A percentile compares a stretch with the other conserved stretches of the same genome.
Evolutionary conservation across 2,797 vertebrate species (phyloP).

Genomic region (Percopsis omiscomaycus): DNA sequence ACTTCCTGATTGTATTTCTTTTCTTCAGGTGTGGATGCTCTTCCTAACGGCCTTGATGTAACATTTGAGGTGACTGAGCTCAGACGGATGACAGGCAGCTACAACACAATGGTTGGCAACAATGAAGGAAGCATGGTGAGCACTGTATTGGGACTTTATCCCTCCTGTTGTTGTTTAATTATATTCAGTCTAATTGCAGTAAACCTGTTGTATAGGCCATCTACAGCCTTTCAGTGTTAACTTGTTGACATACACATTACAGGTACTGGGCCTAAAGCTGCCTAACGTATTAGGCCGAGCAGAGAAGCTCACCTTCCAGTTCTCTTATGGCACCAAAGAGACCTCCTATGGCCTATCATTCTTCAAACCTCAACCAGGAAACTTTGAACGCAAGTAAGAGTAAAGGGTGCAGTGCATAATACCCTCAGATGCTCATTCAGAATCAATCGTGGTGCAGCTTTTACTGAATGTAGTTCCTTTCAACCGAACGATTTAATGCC

Average conservation of each 20-base stretch:
- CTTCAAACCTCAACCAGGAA: slow-evolving; percentile 93
- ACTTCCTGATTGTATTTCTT: background rate
- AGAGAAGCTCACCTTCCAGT: slow-evolving; percentile 95
- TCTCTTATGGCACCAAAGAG: slow-evolving; percentile 98
- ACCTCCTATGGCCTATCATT: slow-evolving; percentile 95
- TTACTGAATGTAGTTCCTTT: too few relatives aligned
- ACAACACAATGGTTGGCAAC: slow-evolving; percentile 98
- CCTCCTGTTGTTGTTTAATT: background rate
- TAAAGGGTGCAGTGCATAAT: background rate
- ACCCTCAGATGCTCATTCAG: background rate
- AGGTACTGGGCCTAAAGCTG: slow-evolving; percentile 94
- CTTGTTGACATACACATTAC: background rate
- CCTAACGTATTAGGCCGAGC: slow-evolving; percentile 93
- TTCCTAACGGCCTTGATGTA: slow-evolving; percentile 94
- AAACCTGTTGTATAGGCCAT: too few relatives aligned
- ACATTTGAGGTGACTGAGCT: slow-evolving; percentile 94
- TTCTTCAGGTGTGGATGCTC: slow-evolving; percentile 86
- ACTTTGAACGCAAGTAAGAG: slow-evolving; percentile 91
- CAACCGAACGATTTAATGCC: too few relatives aligned
- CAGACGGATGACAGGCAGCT: slow-evolving; percentile 91
- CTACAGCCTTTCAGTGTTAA: background rate
- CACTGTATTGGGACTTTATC: background rate
- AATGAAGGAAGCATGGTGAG: slow-evolving; percentile 98
- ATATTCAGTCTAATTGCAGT: too few relatives aligned
- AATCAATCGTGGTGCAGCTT: too few relatives aligned